Conservation (phyloP, 2,888 invertebrate genomes). For the Pterostichus madidus region DNA sequence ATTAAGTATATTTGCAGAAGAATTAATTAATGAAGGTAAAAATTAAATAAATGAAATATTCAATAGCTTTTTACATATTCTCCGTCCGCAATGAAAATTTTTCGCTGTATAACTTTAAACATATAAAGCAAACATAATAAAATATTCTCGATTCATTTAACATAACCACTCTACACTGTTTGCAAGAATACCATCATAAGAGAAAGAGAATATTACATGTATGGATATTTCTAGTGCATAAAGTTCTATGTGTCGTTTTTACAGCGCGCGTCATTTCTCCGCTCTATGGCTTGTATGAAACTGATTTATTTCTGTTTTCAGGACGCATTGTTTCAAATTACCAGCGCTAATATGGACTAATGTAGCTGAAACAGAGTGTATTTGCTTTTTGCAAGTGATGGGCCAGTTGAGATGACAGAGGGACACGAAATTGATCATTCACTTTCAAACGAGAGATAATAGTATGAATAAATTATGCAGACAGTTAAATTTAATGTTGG, state of each 20-base stretch:
- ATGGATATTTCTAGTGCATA: slow-evolving; percentile 23
- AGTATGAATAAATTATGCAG: no score
- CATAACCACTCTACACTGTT: neutral
- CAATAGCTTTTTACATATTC: neutral
- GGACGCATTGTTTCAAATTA: slow-evolving; percentile 45
- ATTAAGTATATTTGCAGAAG: no score
- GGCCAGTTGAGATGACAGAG: no score
- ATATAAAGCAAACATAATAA: slow-evolving; percentile 29
- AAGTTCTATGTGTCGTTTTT: slow-evolving; percentile 22
- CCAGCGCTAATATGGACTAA: slow-evolving; percentile 20
- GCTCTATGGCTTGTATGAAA: slow-evolving; percentile 40
- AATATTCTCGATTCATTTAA: slow-evolving; percentile 4
- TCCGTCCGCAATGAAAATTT: neutral
- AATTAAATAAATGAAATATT: neutral
- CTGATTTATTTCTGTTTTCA: slow-evolving; percentile 44
- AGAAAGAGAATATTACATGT: no score
- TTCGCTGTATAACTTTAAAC: slow-evolving; percentile 8
- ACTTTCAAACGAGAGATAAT: no score
- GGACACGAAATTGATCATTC: no score
- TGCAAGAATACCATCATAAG: no score
- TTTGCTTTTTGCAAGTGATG: neutral
- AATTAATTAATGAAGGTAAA: no score
- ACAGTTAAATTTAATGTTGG: no score
- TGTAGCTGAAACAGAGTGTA: slow-evolving; percentile 9
- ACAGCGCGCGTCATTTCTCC: slow-evolving; percentile 16